These are phyloP conservation scores for Alcis repandata DNA, from an alignment of 2,888 invertebrate species.

Conservation along the genomic window DNA sequence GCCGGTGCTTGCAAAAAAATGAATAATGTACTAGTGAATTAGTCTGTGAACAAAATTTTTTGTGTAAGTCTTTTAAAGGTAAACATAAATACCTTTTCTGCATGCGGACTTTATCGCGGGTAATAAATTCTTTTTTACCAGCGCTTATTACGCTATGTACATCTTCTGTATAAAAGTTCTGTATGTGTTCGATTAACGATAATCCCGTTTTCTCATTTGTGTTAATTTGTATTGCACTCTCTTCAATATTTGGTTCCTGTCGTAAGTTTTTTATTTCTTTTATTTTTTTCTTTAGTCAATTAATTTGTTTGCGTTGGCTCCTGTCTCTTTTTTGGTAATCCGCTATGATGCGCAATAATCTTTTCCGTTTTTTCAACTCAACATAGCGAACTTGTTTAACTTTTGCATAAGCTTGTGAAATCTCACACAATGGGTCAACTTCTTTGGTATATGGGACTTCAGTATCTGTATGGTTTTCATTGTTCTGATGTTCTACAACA, in stretches of 20 bases:
- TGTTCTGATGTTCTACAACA: conserved; percentile 24
- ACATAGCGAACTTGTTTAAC: conserved; percentile 1
- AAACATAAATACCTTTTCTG: conserved; percentile 30
- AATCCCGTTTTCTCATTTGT: conserved; percentile 24
- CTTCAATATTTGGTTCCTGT: conserved; percentile 14
- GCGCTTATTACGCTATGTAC: conserved; percentile 23
- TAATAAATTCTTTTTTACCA: conserved; percentile 35
- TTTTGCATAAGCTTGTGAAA: conserved; percentile 5
- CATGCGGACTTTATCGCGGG: conserved; percentile 28
- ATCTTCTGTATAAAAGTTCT: conserved; percentile 30
- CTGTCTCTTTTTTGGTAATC: conserved; percentile 13
- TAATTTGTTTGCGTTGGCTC: conserved; percentile 7
- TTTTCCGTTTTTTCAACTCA: conserved; percentile 13
- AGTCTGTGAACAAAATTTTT: conserved; percentile 26
- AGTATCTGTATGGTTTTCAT: conserved; percentile 23
- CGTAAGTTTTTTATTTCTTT: conserved; percentile 12
- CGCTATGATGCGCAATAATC: conserved; percentile 12
- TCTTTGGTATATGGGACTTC: conserved; percentile 20
- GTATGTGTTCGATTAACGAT: conserved; percentile 19
- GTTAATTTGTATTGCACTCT: conserved; percentile 12
- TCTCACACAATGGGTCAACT: conserved; percentile 18
- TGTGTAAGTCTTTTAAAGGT: conserved; percentile 26
- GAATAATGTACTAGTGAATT: conserved; percentile 25
- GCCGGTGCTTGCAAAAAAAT: conserved; percentile 33
- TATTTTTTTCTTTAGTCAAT: background rate